Conservation (phyloP, 2,113 vertebrate species). For the Ophiodon elongatus region DNA sequence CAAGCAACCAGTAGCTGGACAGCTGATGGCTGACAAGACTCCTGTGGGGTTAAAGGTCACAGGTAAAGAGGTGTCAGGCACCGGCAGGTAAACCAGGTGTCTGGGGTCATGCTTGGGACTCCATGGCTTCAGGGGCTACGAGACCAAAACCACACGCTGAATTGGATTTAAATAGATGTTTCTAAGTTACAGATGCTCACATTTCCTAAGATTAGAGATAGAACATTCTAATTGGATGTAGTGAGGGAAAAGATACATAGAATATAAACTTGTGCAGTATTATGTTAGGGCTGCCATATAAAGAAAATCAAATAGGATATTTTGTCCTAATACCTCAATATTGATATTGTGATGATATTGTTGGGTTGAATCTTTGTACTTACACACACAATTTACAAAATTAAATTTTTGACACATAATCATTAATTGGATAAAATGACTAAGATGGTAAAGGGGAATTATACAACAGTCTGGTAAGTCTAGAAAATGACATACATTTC, state of each 20-base stretch:
- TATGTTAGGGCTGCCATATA: too few species aligned
- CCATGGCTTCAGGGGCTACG: neutral
- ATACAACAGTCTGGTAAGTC: too few species aligned
- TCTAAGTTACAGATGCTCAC: conserved; percentile 6
- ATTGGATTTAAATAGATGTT: conserved; percentile 28
- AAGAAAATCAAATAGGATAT: too few species aligned
- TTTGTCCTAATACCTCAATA: neutral
- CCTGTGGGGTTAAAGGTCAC: conserved; percentile 41
- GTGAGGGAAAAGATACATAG: neutral
- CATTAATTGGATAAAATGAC: too few species aligned
- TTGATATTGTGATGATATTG: neutral
- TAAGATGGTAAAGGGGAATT: too few species aligned
- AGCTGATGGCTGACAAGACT: conserved; percentile 37
- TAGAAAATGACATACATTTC: too few species aligned
- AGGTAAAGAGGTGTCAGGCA: conserved; percentile 46
- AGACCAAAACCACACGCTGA: neutral
- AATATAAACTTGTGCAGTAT: too few species aligned
- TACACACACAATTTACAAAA: too few species aligned
- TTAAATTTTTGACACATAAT: too few species aligned
- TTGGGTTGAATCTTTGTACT: neutral
- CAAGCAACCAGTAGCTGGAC: conserved; percentile 3
- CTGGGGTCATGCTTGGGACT: conserved; percentile 7
- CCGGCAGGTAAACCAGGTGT: conserved; percentile 58
- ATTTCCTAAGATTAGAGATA: neutral
- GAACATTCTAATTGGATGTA: neutral